Conservation (phyloP, 2,888 invertebrate species). For the Nasonia oneida region DNA sequence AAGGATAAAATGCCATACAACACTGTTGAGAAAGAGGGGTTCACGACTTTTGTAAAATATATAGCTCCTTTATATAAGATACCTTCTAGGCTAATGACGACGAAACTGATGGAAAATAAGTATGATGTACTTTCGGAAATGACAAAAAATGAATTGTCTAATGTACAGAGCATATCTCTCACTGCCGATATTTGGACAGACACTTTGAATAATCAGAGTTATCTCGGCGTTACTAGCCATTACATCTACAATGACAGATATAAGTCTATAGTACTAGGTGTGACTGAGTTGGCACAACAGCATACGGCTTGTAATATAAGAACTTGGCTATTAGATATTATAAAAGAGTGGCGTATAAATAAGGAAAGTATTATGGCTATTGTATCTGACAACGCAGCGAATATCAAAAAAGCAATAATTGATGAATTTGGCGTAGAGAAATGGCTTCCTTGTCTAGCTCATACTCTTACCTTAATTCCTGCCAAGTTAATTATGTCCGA, state of each 20-base stretch:
- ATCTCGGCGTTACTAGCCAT: conserved; percentile 46
- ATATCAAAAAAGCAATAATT: no score
- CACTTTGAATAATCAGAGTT: conserved; percentile 40
- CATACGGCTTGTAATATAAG: conserved; percentile 64
- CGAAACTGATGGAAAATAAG: conserved; percentile 46
- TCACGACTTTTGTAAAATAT: conserved; percentile 40
- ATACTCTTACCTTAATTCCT: no score
- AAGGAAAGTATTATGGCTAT: no score
- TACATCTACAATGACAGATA: conserved; percentile 22
- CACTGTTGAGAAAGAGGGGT: conserved; percentile 57
- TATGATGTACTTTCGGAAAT: conserved; percentile 51
- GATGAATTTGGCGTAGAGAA: no score
- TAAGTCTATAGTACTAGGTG: no score
- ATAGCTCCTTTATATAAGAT: conserved; percentile 51
- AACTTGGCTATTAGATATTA: conserved; percentile 59
- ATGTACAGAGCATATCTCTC: conserved; percentile 41
- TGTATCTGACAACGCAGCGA: no score
- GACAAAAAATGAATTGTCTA: conserved; percentile 55
- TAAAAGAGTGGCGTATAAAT: no score
- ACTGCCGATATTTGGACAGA: conserved; percentile 64
- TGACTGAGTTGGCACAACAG: conserved; percentile 58
- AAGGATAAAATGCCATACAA: conserved; percentile 16
- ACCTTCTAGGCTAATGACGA: conserved; percentile 49
- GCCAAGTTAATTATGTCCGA: no score
- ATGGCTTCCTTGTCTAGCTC: no score